phyloP scores from a whole-genome alignment of 1,140 invertebrate genomes.

The Cydia splendana region DNA sequence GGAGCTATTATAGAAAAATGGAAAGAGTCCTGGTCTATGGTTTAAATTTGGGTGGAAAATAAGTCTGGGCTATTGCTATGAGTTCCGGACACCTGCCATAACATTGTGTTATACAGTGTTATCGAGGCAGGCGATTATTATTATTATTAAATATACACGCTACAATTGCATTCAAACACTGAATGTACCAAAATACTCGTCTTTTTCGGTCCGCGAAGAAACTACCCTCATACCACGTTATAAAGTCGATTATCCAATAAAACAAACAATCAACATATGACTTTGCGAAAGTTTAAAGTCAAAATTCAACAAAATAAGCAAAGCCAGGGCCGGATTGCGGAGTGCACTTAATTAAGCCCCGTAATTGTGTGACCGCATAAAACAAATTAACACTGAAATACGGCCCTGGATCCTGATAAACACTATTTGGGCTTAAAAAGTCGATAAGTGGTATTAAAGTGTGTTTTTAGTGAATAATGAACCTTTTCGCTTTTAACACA shows the following conservation, averaged over 20 bases:
- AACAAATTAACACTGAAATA: conserved; percentile 17
- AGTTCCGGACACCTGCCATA: no score
- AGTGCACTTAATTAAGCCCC: conserved; percentile 1
- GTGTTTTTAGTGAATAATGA: not conserved
- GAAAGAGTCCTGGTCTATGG: no score
- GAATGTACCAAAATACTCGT: not conserved
- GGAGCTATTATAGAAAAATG: no score
- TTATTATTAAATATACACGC: not conserved
- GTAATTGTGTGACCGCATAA: conserved; percentile 5
- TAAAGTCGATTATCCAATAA: not conserved
- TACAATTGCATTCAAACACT: not conserved
- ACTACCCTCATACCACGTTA: not conserved
- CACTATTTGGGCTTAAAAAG: not conserved
- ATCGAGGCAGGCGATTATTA: no score
- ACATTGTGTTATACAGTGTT: no score
- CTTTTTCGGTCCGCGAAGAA: not conserved
- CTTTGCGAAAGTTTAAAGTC: not conserved
- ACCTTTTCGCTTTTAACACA: not conserved
- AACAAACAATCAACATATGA: not conserved
- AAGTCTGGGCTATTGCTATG: no score
- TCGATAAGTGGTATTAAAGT: not conserved
- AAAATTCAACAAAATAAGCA: not conserved
- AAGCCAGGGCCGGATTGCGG: conserved; percentile 9
- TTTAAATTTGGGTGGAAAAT: no score
- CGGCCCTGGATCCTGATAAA: not conserved